Percentiles rank a stretch among this genome's conserved stretches.
Conservation (phyloP, 1,140 invertebrate genomes). For the Ylistrum balloti region DNA sequence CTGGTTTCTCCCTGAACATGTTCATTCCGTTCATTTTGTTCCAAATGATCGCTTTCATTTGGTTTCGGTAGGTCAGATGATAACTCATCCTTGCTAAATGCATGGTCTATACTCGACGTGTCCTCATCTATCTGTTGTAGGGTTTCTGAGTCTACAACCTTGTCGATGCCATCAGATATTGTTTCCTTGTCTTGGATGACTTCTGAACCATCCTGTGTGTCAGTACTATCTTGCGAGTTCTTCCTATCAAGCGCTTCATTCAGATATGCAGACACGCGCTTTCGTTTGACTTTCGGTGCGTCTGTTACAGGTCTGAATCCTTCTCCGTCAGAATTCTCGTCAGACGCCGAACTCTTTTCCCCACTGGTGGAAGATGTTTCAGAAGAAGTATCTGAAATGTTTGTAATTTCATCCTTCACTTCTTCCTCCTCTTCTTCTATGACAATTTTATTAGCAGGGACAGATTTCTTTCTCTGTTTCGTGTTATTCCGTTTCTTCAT, state of each 20-base stretch:
- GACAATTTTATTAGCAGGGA: background rate
- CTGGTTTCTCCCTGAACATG: background rate
- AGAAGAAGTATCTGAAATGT: background rate
- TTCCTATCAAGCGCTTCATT: background rate
- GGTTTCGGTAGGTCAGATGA: background rate
- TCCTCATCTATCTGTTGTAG: background rate
- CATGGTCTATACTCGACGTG: background rate
- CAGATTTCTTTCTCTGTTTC: background rate
- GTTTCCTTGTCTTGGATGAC: background rate
- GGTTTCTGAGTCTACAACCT: background rate
- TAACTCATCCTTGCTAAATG: background rate
- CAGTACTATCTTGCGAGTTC: background rate
- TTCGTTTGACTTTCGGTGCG: background rate
- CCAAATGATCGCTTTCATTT: background rate
- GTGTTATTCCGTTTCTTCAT: constrained; percentile 2
- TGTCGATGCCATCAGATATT: background rate
- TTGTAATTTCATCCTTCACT: background rate
- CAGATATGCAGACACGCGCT: background rate
- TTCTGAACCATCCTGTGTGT: background rate
- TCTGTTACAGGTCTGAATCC: background rate
- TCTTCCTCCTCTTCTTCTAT: constrained; percentile 15
- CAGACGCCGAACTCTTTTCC: background rate
- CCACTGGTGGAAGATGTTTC: background rate
- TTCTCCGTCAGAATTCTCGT: constrained; percentile 9
- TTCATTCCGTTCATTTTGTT: background rate